These are phyloP conservation scores for Rhagophthalmus giganteus DNA, from an alignment of 2,888 invertebrate species.

Conservation along the genomic window DNA sequence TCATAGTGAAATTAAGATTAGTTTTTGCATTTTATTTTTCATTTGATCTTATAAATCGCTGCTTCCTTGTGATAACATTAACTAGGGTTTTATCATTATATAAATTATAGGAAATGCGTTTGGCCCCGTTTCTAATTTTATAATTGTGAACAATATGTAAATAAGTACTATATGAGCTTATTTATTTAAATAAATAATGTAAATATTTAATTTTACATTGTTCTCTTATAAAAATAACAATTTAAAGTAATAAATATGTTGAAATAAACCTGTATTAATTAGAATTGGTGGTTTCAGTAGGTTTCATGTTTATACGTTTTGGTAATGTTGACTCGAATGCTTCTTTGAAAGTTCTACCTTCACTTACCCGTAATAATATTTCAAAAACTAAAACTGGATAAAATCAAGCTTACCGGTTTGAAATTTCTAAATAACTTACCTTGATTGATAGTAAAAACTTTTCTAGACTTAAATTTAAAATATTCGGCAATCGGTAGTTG, in stretches of 20 bases:
- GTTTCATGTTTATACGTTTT: conserved; percentile 59
- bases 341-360: conserved; percentile 78
- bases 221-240: conserved; percentile 6
- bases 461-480: conserved; percentile 88
- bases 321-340: conserved; percentile 78
- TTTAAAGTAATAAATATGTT: conserved; percentile 7
- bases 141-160: too few species aligned
- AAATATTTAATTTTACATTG: conserved; percentile 7
- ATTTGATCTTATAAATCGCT: not conserved
- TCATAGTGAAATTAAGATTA: conserved; percentile 10
- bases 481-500: conserved; percentile 87
- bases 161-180: too few species aligned
- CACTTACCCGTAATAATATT: conserved; percentile 74
- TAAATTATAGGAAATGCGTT: too few species aligned
- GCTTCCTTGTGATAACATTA: conserved; percentile 9
- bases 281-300: too few species aligned
- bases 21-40: conserved; percentile 8
- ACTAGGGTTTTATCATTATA: too few species aligned
- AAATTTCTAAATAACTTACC: conserved; percentile 59
- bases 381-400: conserved; percentile 81
- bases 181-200: conserved; percentile 8
- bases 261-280: too few species aligned
- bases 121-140: too few species aligned
- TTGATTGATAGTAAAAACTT: conserved; percentile 95
- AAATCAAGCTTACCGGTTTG: too few species aligned